Percentiles rank a stretch among this genome's conserved stretches.
phyloP scores from a whole-genome alignment of 2,113 vertebrate species.

The Sclerurus mexicanus region DNA sequence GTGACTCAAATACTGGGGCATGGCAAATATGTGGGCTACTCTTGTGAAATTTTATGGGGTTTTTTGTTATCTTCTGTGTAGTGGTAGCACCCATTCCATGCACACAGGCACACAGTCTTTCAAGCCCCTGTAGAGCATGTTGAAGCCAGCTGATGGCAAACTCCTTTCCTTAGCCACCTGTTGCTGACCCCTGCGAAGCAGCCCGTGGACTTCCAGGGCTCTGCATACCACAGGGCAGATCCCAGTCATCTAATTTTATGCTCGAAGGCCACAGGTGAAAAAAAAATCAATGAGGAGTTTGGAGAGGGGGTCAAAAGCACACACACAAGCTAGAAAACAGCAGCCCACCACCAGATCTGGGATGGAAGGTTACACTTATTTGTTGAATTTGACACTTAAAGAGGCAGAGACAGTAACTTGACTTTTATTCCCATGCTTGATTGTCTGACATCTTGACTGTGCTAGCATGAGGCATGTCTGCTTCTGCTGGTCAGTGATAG shows the following conservation, averaged over 20 bases:
- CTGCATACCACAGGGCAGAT: not conserved
- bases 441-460: not conserved
- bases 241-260: not conserved
- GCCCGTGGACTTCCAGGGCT: not conserved
- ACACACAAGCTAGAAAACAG: not conserved
- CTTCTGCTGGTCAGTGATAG: conserved; percentile 16
- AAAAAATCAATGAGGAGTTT: not conserved
- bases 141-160: not conserved
- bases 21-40: not conserved
- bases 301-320: not conserved
- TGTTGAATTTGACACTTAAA: not conserved
- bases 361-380: not conserved
- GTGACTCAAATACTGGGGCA: not conserved
- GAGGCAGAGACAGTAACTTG: not conserved
- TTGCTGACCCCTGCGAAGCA: not conserved
- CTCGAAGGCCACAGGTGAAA: not conserved
- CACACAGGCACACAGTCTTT: not conserved
- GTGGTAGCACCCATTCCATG: not conserved
- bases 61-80: not conserved
- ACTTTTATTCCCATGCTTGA: not conserved
- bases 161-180: not conserved
- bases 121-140: not conserved
- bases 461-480: not conserved
- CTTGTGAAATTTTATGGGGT: rapidly evolving
- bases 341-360: not conserved